Evolutionary conservation across 2,888 invertebrate species (phyloP), one percentile per base, ranked within the genome.

Genomic region (Steinernema hermaphroditum): DNA sequence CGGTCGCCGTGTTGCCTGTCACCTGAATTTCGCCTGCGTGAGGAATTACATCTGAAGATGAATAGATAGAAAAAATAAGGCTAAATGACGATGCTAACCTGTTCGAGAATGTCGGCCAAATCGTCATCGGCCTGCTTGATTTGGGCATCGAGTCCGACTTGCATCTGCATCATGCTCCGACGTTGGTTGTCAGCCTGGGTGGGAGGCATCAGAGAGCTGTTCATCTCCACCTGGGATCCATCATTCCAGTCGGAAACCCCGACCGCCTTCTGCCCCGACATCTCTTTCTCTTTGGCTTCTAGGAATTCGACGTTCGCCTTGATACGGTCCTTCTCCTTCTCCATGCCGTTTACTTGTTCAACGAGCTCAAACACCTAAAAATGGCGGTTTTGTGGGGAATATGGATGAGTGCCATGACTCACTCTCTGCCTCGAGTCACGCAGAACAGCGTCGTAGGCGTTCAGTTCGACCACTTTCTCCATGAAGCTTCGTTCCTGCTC

Each of bases 91-190:
- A 14, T n/a, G 19, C 6, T n/a, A n/a, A 49, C 49, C 49, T 54
- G 19, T 4, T 54, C 54, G 27, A 54, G 14, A 16, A 54, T 24
- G 2, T 54, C 54, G 2, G 27, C 54, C 6, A 54, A 24, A 24
- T 54, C 54, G 27, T 54, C 54, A 54, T 54, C 54, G 6, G 54
- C 54, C 27, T 54, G 54, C 54, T 54, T 54, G 54, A 54, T 54
- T 16, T 54, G 24, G 6, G 54, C 54, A 16, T 54, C 54, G 16
- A 54, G 14, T 6, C 24, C 54, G 6, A 54, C 27, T 22, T 54
- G 54, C 54, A 54, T 54, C 27, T 54, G 54, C 22, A 27, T 54
- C 54, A 14, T 24, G 8, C 27, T 24, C 27, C 27, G 54, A 2
- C 54, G 14, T 27, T 54, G 54, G 14, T 14, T 27, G 27, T 54